Percentiles rank a stretch among this genome's conserved stretches.
phyloP scores from a whole-genome alignment of 2,113 vertebrate genomes.

The Planiliza haematocheilus region DNA sequence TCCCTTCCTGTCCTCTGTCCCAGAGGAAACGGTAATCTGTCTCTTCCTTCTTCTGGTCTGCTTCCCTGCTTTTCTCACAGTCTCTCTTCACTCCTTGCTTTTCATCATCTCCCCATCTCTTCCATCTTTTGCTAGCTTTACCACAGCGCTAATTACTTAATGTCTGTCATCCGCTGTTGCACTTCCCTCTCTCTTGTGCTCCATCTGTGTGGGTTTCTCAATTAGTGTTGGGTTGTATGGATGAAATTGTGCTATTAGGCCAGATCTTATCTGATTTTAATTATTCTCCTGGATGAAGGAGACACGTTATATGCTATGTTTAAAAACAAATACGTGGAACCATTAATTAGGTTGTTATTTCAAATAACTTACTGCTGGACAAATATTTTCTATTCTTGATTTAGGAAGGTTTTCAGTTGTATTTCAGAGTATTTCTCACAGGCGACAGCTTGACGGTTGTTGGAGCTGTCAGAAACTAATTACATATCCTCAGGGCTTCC shows the following conservation, averaged over 20 bases:
- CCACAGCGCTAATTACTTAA: slow-evolving; percentile 41
- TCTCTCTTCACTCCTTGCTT: slow-evolving; percentile 6
- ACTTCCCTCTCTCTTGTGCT: not conserved
- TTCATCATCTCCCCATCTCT: slow-evolving; percentile 20
- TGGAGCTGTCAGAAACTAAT: not conserved
- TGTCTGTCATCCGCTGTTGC: slow-evolving; percentile 16
- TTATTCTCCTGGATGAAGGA: too few species aligned
- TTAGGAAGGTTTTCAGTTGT: too few species aligned
- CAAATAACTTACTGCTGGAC: too few species aligned
- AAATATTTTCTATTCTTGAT: too few species aligned
- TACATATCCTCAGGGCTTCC: slow-evolving; percentile 3
- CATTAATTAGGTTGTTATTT: too few species aligned
- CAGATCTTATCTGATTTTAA: too few species aligned
- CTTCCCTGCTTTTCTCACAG: slow-evolving; percentile 25
- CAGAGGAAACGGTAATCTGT: slow-evolving; percentile 56
- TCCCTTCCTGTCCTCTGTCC: slow-evolving; percentile 63
- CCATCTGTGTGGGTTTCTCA: slow-evolving; percentile 3
- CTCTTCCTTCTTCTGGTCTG: slow-evolving; percentile 46
- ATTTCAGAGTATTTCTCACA: too few species aligned
- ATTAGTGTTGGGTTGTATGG: not conserved
- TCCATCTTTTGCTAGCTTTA: slow-evolving; percentile 18
- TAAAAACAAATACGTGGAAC: too few species aligned
- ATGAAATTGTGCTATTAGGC: slow-evolving; percentile 16
- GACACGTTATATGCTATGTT: not conserved
- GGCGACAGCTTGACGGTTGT: too few species aligned